Percentiles rank a stretch among this genome's conserved stretches.
Evolutionary conservation across 2,888 invertebrate genomes (phyloP).

Genomic region (Lithophane semibrunnea): DNA sequence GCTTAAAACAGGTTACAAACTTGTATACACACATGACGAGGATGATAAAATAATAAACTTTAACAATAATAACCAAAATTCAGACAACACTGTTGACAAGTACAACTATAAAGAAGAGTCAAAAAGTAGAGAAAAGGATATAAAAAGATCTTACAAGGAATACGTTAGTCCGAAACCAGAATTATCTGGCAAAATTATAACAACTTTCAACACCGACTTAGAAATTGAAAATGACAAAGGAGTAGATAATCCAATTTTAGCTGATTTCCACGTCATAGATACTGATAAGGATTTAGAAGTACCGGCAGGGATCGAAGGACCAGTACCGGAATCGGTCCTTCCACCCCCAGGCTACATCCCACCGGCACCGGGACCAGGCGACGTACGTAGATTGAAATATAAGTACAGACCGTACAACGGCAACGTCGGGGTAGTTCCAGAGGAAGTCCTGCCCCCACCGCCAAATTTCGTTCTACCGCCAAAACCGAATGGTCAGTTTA

Average conservation of each 20-base stretch:
- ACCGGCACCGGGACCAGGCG: constrained; percentile 1
- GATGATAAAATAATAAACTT: constrained; percentile 1
- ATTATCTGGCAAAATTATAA: constrained; percentile 22
- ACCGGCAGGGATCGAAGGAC: constrained; percentile 86
- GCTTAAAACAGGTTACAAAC: constrained; percentile 2
- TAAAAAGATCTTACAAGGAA: constrained; percentile 42
- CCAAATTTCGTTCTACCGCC: constrained; percentile 1
- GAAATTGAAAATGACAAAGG: constrained; percentile 24
- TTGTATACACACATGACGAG: constrained; percentile 2
- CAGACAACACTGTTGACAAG: constrained; percentile 7
- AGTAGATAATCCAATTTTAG: constrained; percentile 77
- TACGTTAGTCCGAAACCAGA: not conserved
- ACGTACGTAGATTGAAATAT: constrained; percentile 32
- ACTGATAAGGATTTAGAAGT: constrained; percentile 87
- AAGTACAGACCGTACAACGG: constrained; percentile 5
- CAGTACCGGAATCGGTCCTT: constrained; percentile 79
- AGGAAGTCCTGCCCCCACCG: constrained; percentile 1
- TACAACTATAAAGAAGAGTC: constrained; percentile 11
- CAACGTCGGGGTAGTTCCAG: not conserved
- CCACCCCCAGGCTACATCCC: constrained; percentile 79
- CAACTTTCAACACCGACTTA: not conserved
- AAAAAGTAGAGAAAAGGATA: constrained; percentile 22
- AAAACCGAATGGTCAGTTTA: constrained; percentile 3
- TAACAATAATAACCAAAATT: constrained; percentile 22
- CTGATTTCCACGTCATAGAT: constrained; percentile 85